A percentile compares a stretch with the other conserved stretches of the same genome.
phyloP scores from a whole-genome alignment of 1,140 invertebrate species.

The Bombus difficillimus region DNA sequence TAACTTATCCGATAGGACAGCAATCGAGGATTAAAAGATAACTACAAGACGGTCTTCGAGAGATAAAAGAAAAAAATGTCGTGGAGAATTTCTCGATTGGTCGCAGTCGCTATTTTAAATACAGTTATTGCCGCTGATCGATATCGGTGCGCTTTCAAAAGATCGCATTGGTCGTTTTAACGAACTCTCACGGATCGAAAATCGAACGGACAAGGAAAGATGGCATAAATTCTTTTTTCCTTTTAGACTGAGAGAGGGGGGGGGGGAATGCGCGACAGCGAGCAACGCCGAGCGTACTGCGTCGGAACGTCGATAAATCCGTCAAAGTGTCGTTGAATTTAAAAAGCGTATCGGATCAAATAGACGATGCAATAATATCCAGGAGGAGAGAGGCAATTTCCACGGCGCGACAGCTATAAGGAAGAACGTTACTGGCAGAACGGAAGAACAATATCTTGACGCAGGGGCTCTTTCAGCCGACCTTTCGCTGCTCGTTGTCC shows the following conservation, averaged over 20 bases:
- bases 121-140: conserved; percentile 24
- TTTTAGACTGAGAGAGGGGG: not conserved
- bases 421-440: not conserved
- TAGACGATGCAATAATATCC: conserved; percentile 5
- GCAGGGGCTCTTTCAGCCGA: not conserved
- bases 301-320: conserved; percentile 33
- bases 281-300: not conserved
- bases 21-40: not conserved
- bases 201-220: conserved; percentile 27
- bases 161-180: conserved; percentile 45
- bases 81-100: not conserved
- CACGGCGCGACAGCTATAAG: not conserved
- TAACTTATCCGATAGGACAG: too few relatives aligned
- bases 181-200: conserved; percentile 42
- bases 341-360: conserved; percentile 28
- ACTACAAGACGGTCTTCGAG: not conserved
- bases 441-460: conserved; percentile 41
- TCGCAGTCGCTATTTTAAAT: too few relatives aligned
- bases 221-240: not conserved
- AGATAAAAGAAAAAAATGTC: not conserved
- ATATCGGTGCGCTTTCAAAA: conserved; percentile 42
- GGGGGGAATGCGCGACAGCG: not conserved
- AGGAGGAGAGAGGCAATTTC: not conserved
- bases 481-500: conserved; percentile 8
- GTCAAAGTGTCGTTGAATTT: conserved; percentile 27